A percentile compares a stretch with the other conserved stretches of the same genome.
Conservation (phyloP, 2,888 invertebrate species). For the Eristalis intricaria region DNA sequence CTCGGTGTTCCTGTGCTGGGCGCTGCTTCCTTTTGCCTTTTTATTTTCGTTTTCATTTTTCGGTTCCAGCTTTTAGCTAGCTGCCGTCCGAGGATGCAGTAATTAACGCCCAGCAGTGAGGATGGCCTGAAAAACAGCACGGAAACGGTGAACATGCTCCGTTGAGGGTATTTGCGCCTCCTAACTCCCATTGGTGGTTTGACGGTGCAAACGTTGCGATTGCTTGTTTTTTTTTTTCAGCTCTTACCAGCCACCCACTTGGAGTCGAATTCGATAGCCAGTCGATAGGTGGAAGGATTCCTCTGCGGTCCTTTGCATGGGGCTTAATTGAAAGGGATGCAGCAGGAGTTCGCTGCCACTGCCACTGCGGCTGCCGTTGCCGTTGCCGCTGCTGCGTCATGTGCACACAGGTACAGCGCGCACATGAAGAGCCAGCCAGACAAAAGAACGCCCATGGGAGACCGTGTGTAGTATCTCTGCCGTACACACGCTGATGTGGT, state of each 20-base stretch:
- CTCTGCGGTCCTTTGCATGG: slow-evolving; percentile 58
- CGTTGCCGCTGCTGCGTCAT: slow-evolving; percentile 63
- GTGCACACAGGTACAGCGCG: slow-evolving; percentile 65
- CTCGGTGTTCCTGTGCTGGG: slow-evolving; percentile 18
- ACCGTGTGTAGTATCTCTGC: slow-evolving; percentile 49
- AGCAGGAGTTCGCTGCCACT: slow-evolving; percentile 38
- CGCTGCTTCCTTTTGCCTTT: not conserved
- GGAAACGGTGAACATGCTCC: slow-evolving; percentile 59
- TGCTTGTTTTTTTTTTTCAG: slow-evolving; percentile 19
- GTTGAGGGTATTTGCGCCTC: slow-evolving; percentile 42
- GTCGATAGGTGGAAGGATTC: slow-evolving; percentile 64
- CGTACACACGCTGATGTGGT: slow-evolving; percentile 70
- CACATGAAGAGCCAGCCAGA: slow-evolving; percentile 11
- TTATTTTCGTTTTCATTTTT: not conserved
- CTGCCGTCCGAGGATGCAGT: slow-evolving; percentile 62
- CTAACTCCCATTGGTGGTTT: slow-evolving; percentile 71
- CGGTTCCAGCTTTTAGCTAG: not conserved
- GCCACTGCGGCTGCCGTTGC: slow-evolving; percentile 25
- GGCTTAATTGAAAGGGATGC: slow-evolving; percentile 69
- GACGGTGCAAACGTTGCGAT: slow-evolving; percentile 58
- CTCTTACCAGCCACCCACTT: not conserved
- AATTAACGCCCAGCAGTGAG: slow-evolving; percentile 71
- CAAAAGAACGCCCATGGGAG: slow-evolving; percentile 66
- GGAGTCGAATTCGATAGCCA: slow-evolving; percentile 63
- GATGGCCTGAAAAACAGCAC: slow-evolving; percentile 64